Evolutionary conservation across 2,797 vertebrate genomes (phyloP).

Genomic region (Propithecus perrieri): DNA sequence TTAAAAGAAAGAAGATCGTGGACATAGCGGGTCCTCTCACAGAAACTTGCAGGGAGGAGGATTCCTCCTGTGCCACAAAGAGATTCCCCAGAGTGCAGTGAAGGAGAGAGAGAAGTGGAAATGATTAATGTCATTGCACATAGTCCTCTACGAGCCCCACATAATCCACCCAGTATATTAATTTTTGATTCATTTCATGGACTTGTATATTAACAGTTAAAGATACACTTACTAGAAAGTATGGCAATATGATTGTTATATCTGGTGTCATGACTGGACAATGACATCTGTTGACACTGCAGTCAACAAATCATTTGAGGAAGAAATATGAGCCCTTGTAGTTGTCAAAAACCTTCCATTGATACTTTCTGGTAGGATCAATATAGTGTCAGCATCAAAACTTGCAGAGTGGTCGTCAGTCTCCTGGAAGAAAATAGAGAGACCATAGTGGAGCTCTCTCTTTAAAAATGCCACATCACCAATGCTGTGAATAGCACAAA

Average conservation of each 20-base stretch:
- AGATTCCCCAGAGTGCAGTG: background rate
- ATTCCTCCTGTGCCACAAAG: background rate
- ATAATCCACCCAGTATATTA: background rate
- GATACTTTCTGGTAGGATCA: constrained; percentile 51
- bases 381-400: constrained; percentile 48
- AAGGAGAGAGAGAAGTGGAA: background rate
- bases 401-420: background rate
- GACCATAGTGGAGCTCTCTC: background rate
- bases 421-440: constrained; percentile 29
- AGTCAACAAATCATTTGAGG: constrained; percentile 29
- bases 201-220: background rate
- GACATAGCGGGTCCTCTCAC: background rate
- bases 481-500: background rate
- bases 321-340: constrained; percentile 21
- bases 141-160: background rate
- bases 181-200: background rate
- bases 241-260: background rate
- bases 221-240: constrained; percentile 10
- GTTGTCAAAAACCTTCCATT: constrained; percentile 37
- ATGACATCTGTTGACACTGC: constrained; percentile 41
- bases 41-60: background rate
- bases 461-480: background rate
- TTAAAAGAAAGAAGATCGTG: background rate
- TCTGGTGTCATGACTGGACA: background rate
- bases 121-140: background rate